Conservation (phyloP, 2,797 vertebrate genomes). For the Discoglossus pictus region DNA sequence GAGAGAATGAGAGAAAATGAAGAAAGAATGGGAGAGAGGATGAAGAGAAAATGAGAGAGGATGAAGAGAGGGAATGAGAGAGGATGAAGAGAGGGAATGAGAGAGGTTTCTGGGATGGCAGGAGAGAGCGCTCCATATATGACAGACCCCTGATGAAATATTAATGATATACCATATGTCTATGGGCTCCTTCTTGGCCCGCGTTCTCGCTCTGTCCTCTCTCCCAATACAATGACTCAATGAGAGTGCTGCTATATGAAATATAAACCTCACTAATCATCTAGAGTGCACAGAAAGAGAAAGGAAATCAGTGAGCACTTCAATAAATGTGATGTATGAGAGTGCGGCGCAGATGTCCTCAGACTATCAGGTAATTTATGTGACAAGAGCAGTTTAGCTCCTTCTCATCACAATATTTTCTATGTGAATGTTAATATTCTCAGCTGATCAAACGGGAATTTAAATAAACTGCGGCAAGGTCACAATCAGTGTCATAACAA, state of each 20-base stretch:
- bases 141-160: slow-evolving; percentile 4
- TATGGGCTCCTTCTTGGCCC: not conserved
- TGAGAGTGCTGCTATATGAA: not conserved
- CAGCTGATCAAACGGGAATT: not conserved
- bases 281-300: slow-evolving; percentile 7
- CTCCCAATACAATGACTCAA: slow-evolving; percentile 14
- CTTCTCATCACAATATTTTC: slow-evolving; percentile 18
- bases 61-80: not conserved
- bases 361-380: slow-evolving; percentile 34
- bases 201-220: not conserved
- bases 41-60: not conserved
- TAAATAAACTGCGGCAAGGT: not conserved
- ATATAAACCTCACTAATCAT: slow-evolving; percentile 40
- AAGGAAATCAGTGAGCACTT: slow-evolving; percentile 36
- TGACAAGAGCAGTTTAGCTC: slow-evolving; percentile 16
- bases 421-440: slow-evolving; percentile 21
- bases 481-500: slow-evolving; percentile 1
- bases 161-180: slow-evolving; percentile 10
- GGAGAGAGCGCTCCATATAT: no score
- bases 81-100: not conserved
- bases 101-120: not conserved
- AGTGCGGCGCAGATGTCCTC: slow-evolving; percentile 16
- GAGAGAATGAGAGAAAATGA: not conserved
- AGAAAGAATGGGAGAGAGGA: no score
- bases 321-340: slow-evolving; percentile 36